A percentile compares a stretch with the other conserved stretches of the same genome.
Evolutionary conservation across 2,113 vertebrate genomes (phyloP).

Genomic region (Pyrgilauda ruficollis): DNA sequence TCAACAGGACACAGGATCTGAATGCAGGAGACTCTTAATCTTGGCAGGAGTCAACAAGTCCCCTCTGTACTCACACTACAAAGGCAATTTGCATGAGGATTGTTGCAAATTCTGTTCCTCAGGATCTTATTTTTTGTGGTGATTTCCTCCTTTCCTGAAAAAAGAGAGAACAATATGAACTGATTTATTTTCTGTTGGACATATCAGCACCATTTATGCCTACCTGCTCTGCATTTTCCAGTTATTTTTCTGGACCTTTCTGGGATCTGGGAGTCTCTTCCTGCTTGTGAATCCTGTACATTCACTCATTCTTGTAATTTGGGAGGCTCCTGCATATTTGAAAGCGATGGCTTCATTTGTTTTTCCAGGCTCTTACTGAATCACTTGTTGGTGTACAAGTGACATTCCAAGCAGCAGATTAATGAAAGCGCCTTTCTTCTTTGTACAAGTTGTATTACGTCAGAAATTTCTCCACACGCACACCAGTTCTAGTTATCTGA

Average conservation of each 20-base stretch:
- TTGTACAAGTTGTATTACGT: conserved; percentile 14
- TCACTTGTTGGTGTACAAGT: conserved; percentile 14
- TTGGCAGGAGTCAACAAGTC: background rate
- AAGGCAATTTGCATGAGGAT: background rate
- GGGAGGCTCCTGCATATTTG: background rate
- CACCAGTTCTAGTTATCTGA: conserved; percentile 57
- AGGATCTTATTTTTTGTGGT: background rate
- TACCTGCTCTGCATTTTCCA: background rate
- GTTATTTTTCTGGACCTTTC: background rate
- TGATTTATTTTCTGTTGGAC: background rate
- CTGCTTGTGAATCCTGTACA: background rate
- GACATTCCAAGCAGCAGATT: conserved; percentile 26
- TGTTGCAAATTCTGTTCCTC: background rate
- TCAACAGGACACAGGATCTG: background rate
- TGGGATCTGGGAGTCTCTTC: background rate
- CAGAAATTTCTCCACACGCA: conserved; percentile 46
- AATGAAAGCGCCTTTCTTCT: conserved; percentile 47
- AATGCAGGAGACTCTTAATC: background rate
- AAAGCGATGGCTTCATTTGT: background rate
- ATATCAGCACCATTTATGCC: background rate
- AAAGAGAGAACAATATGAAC: background rate
- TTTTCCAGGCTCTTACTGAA: background rate
- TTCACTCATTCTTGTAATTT: background rate
- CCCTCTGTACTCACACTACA: background rate
- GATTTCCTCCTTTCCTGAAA: background rate